Conservation (phyloP, 53 echinoderm and acorn worm species). For the Zoroaster sp. region DNA sequence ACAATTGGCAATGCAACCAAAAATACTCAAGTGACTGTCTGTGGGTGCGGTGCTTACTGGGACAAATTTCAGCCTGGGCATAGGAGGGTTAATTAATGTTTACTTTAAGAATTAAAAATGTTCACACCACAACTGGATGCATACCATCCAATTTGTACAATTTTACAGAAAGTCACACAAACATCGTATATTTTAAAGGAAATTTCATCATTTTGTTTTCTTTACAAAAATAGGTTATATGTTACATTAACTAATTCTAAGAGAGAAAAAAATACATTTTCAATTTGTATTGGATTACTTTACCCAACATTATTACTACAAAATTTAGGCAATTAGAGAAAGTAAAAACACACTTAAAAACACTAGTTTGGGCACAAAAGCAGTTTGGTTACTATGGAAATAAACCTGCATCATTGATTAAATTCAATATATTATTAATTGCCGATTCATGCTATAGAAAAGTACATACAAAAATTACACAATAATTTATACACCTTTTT, state of each 20-base stretch:
- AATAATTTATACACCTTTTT: too few relatives aligned
- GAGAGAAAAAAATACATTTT: neutral
- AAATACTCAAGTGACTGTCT: too few relatives aligned
- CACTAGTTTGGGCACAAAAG: neutral
- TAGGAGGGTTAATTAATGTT: too few relatives aligned
- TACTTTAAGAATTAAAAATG: too few relatives aligned
- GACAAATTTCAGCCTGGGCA: too few relatives aligned
- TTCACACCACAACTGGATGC: too few relatives aligned
- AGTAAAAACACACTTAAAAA: constrained; percentile 5
- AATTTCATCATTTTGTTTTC: neutral
- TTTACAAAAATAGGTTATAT: constrained; percentile 53
- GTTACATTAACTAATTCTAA: neutral
- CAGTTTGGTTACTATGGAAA: neutral
- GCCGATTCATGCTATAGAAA: too few relatives aligned
- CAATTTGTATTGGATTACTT: neutral
- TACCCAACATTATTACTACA: neutral
- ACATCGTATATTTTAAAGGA: neutral
- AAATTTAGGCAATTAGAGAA: neutral
- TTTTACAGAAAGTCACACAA: neutral
- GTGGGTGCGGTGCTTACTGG: too few relatives aligned
- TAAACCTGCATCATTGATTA: neutral
- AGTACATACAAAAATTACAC: too few relatives aligned
- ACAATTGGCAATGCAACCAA: too few relatives aligned
- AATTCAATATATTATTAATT: too few relatives aligned
- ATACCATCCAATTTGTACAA: neutral